These are phyloP conservation scores for Solenodon paradoxus DNA, from an alignment of 2,113 vertebrate species.

Conservation along the genomic window DNA sequence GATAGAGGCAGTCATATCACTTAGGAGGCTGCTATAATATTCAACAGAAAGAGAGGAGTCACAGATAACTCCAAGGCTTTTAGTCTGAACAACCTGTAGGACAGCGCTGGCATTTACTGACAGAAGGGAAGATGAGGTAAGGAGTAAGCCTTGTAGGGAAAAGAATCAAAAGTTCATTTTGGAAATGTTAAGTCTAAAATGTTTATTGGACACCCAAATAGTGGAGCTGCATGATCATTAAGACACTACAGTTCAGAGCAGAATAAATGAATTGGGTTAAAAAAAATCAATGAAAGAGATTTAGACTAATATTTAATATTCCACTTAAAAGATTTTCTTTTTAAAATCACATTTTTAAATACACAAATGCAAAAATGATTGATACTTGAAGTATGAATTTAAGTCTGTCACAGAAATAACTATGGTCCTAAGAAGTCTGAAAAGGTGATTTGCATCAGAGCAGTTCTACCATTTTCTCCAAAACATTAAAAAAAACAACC, in stretches of 20 bases:
- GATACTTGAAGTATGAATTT: not conserved
- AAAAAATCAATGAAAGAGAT: conserved; percentile 18
- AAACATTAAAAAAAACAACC: not conserved
- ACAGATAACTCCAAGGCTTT: not conserved
- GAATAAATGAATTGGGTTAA: not conserved
- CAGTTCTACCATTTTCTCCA: not conserved
- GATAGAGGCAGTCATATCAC: not conserved
- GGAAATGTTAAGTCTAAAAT: not conserved
- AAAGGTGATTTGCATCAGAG: not conserved
- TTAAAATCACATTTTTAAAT: not conserved
- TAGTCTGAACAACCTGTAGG: not conserved
- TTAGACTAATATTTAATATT: not conserved
- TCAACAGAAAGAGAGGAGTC: not conserved
- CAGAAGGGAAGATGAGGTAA: not conserved
- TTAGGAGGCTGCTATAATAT: not conserved
- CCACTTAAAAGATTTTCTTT: not conserved
- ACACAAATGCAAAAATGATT: not conserved
- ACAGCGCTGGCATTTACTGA: not conserved
- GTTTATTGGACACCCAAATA: not conserved
- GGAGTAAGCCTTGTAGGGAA: not conserved
- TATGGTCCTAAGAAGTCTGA: not conserved
- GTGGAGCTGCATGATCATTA: not conserved
- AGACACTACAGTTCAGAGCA: not conserved
- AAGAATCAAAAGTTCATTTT: not conserved
- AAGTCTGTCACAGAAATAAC: not conserved